A percentile compares a stretch with the other conserved stretches of the same genome.
phyloP scores from a whole-genome alignment of 2,888 invertebrate species.

The Ceriagrion tenellum region DNA sequence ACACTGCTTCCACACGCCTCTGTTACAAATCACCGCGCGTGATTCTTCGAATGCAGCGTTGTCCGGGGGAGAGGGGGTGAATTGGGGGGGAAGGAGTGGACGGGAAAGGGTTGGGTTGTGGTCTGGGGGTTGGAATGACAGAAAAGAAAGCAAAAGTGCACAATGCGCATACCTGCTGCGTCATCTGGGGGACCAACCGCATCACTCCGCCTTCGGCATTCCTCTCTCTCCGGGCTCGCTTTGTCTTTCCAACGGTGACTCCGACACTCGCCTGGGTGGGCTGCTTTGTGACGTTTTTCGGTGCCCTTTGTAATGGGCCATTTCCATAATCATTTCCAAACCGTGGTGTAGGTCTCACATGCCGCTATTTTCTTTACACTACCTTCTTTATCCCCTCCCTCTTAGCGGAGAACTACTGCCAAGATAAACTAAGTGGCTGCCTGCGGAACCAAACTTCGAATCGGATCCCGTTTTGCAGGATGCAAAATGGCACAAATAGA shows the following conservation, averaged over 20 bases:
- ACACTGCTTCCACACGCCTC: background rate
- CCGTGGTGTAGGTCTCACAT: no score
- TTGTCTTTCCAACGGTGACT: background rate
- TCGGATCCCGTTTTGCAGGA: no score
- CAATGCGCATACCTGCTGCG: background rate
- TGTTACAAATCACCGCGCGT: constrained; percentile 64
- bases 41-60: constrained; percentile 49
- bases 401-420: no score
- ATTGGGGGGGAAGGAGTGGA: background rate
- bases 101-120: background rate
- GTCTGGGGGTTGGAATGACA: background rate
- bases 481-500: no score
- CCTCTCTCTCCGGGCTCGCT: background rate
- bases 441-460: no score
- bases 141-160: background rate
- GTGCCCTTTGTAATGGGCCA: background rate
- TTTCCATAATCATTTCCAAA: no score
- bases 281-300: background rate
- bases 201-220: background rate
- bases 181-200: background rate
- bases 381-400: no score
- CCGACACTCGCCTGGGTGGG: background rate
- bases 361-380: no score
- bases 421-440: no score
- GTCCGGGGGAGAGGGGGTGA: background rate